phyloP scores from a whole-genome alignment of 2,113 vertebrate species.

The Deroptyus accipitrinus region DNA sequence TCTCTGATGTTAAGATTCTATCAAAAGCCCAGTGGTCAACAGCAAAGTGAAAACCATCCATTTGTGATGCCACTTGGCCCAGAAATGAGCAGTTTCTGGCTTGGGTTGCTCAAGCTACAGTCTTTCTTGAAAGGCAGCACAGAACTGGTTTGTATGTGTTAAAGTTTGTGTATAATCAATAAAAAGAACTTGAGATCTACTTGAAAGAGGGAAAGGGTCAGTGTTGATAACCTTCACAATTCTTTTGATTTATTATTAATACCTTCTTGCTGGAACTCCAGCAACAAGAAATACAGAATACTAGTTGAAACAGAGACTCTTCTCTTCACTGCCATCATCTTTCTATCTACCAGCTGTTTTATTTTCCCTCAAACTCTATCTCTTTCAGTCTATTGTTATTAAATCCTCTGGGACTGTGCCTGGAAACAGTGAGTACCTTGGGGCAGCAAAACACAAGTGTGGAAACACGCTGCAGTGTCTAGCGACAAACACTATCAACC shows the following conservation, averaged over 20 bases:
- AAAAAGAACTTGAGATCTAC: constrained; percentile 31
- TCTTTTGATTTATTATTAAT: constrained; percentile 72
- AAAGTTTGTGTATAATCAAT: constrained; percentile 41
- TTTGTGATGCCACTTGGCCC: neutral
- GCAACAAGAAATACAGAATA: neutral
- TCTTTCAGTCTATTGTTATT: neutral
- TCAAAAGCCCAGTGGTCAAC: neutral
- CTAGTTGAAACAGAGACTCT: neutral
- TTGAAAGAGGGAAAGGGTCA: constrained; percentile 48
- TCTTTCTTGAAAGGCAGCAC: constrained; percentile 17
- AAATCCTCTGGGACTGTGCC: neutral
- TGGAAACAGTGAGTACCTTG: neutral
- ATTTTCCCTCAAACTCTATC: neutral
- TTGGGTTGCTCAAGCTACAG: neutral
- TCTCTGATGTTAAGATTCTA: neutral
- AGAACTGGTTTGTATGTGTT: neutral
- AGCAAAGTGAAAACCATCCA: neutral
- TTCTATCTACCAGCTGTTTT: neutral
- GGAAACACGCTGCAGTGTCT: neutral
- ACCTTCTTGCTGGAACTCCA: constrained; percentile 10
- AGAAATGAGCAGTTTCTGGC: neutral
- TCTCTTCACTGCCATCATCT: neutral
- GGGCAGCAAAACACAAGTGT: neutral
- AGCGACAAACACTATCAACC: neutral
- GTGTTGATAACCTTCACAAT: constrained; percentile 29